Base-by-base conservation (phyloP, 2,888 invertebrate genomes). In the Phengaris arion region DNA sequence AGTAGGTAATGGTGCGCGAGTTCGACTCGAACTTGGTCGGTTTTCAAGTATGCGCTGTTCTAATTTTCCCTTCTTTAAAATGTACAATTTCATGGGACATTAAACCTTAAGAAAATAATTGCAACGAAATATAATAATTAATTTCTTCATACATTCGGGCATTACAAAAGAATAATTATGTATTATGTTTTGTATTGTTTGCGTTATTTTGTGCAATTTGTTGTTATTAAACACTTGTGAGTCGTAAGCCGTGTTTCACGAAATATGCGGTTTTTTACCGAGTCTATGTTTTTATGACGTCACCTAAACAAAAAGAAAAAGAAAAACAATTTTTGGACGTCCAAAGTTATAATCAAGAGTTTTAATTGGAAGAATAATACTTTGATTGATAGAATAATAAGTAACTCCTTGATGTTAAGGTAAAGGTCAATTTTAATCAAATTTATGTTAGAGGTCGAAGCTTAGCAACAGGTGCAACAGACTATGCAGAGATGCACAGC, bases 61-160 rank as follows among this genome's bases (percentile, higher is more conserved):
- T 35, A 35, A 35, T 22, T 22, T 6, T 46, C 48, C 48, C 6
- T 7, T 48, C 8, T 48, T 8, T 46, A 12, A 35, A 64, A 64
- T 12, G 35, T 35, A 35, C 35, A 45, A 64, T 6, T 64, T 7
- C 64, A 35, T 35, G 35, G 10, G 35, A n/a, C 64, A 10, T 35
- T 64, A 8, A 12, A 64, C 64, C 64, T 64, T 35, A 64, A 22
- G 12, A 64, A 64, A 64, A 64, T 13, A 52, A 52, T 64, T 64
- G 10, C 35, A 35, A 64, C 35, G 10, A 52, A 64, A 64, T 64
- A 64, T 9, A 6, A 35, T 9, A 2, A 59, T 59, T 48, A 45
- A 64, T 64, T 64, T 35, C 64, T 64, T 12, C 64, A 64, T 45
- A 64, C 59, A 57, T 57, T 57, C 59, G 35, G 12, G 35, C 35